Evolutionary conservation across 2,113 vertebrate species (phyloP).

Genomic region (Colius striatus): DNA sequence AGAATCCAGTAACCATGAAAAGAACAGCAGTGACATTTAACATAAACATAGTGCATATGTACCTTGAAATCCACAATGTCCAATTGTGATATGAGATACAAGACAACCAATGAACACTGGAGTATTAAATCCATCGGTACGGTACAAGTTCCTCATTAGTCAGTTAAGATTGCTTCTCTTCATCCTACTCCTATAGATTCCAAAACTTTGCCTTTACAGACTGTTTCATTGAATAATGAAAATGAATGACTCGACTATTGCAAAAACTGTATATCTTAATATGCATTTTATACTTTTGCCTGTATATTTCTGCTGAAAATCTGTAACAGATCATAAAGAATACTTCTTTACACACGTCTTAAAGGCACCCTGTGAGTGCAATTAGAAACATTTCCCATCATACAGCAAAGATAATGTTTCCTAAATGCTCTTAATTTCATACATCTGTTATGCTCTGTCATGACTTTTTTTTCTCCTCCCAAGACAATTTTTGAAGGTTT

Average conservation of each 20-base stretch:
- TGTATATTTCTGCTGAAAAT: conserved; percentile 21
- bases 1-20: neutral
- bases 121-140: neutral
- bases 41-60: neutral
- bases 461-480: conserved; percentile 40
- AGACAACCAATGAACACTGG: neutral
- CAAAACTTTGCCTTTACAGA: neutral
- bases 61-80: neutral
- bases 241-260: neutral
- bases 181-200: neutral
- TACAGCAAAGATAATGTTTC: conserved; percentile 49
- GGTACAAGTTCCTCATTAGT: neutral
- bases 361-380: conserved; percentile 27
- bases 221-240: neutral
- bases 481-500: conserved; percentile 67
- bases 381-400: conserved; percentile 32
- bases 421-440: conserved; percentile 68
- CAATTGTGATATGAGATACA: neutral
- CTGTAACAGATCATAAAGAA: neutral
- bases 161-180: neutral
- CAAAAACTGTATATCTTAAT: neutral
- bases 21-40: neutral
- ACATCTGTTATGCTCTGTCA: conserved; percentile 71
- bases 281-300: conserved; percentile 17
- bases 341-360: conserved; percentile 32